Evolutionary conservation across 1,140 invertebrate genomes (phyloP).

Genomic region (Atta cephalotes): DNA sequence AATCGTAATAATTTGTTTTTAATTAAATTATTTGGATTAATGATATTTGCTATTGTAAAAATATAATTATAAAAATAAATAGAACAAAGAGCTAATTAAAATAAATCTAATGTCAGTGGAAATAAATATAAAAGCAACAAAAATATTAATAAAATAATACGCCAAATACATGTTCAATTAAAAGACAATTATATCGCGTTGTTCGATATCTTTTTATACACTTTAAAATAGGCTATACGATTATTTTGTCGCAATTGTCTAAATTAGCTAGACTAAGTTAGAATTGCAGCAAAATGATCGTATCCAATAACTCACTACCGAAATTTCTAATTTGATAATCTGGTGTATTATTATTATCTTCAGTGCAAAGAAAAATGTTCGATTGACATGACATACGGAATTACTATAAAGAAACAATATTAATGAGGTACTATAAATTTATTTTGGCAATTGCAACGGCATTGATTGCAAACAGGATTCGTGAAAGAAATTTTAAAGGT

Average conservation of each 20-base stretch:
- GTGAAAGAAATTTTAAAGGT: slow-evolving; percentile 63
- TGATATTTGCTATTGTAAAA: neutral
- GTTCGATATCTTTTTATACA: neutral
- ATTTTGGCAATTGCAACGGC: slow-evolving; percentile 47
- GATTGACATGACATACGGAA: slow-evolving; percentile 22
- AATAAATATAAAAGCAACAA: neutral
- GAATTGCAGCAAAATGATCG: too few relatives aligned
- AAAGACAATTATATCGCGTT: neutral
- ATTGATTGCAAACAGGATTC: slow-evolving; percentile 4
- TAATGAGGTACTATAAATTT: slow-evolving; percentile 3
- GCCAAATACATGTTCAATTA: slow-evolving; percentile 26
- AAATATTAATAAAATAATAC: neutral
- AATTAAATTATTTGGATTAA: neutral
- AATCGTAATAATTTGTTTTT: neutral
- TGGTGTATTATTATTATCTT: slow-evolving; percentile 16
- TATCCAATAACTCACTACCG: neutral
- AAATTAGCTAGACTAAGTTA: neutral
- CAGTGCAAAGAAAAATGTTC: slow-evolving; percentile 1
- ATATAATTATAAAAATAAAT: neutral
- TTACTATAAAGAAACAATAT: slow-evolving; percentile 53
- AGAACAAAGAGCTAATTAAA: neutral
- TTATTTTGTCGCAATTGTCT: neutral
- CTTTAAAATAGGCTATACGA: slow-evolving; percentile 22
- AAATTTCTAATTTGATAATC: slow-evolving; percentile 38
- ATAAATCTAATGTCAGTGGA: neutral